phyloP scores from a whole-genome alignment of 1,140 invertebrate species.

The Mamestra configurata region DNA sequence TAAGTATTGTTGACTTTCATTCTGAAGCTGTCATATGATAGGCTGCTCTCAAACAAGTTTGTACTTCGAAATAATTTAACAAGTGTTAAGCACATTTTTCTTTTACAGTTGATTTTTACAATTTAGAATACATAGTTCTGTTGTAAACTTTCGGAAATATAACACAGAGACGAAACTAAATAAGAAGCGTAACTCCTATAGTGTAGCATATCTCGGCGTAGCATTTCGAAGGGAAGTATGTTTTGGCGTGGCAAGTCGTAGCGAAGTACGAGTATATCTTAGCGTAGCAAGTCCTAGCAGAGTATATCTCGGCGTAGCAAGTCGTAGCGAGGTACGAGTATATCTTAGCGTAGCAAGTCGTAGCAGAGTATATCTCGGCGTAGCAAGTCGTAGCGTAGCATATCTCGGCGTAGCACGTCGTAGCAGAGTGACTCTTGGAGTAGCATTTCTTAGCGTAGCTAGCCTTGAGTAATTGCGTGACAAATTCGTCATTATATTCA shows the following conservation, averaged over 20 bases:
- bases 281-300: background rate
- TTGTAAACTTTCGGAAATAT: too few species aligned
- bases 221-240: background rate
- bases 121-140: too few species aligned
- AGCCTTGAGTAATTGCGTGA: too few species aligned
- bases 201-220: background rate
- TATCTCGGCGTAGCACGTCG: background rate
- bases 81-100: too few species aligned
- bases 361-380: too few species aligned
- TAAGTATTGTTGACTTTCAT: slow-evolving; percentile 6
- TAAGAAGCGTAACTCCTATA: too few species aligned
- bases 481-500: too few species aligned
- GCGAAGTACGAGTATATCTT: background rate
- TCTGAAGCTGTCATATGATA: background rate
- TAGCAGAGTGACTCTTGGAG: too few species aligned
- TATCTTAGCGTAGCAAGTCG: background rate
- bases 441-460: too few species aligned
- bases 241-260: background rate
- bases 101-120: too few species aligned
- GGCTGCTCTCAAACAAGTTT: background rate
- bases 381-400: background rate
- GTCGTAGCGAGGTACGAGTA: background rate
- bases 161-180: too few species aligned
- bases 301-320: background rate
- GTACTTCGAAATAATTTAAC: background rate